phyloP scores from a whole-genome alignment of 2,113 vertebrate genomes.

The Pomatorhinus ruficollis region DNA sequence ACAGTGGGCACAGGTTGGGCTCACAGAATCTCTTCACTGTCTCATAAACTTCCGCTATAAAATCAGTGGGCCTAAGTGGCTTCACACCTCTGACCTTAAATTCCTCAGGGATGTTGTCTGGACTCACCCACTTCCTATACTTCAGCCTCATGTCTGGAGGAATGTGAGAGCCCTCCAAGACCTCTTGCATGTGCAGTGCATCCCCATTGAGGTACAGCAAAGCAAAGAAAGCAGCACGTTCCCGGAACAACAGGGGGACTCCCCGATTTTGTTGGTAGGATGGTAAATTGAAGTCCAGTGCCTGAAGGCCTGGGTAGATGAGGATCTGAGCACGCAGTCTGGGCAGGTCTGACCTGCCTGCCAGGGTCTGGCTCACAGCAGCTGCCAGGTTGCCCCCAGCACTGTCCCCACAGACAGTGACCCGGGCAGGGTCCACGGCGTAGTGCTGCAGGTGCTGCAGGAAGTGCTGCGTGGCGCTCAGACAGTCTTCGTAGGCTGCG shows the following conservation, averaged over 20 bases:
- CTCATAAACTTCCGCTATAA: no score
- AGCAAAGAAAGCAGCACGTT: slow-evolving; percentile 57
- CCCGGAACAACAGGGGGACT: slow-evolving; percentile 74
- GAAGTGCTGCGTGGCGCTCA: slow-evolving; percentile 75
- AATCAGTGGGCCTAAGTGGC: no score
- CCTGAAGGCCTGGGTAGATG: slow-evolving; percentile 81
- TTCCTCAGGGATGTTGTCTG: slow-evolving; percentile 74
- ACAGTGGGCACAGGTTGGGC: slow-evolving; percentile 69
- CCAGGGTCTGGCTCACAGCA: slow-evolving; percentile 76
- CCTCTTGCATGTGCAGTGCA: no score
- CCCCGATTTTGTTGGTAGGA: slow-evolving; percentile 82
- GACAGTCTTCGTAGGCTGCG: slow-evolving; percentile 70
- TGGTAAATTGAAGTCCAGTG: slow-evolving; percentile 82
- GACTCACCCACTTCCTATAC: slow-evolving; percentile 76
- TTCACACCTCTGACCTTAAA: slow-evolving; percentile 75
- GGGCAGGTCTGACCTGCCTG: slow-evolving; percentile 67
- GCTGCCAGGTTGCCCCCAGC: slow-evolving; percentile 79
- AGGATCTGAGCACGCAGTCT: slow-evolving; percentile 83
- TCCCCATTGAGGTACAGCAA: no score
- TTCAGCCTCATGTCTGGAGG: slow-evolving; percentile 70
- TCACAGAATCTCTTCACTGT: slow-evolving; percentile 51
- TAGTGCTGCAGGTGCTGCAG: slow-evolving; percentile 73
- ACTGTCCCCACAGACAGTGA: slow-evolving; percentile 83
- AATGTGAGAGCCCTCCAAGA: slow-evolving; percentile 75
- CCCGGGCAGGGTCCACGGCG: slow-evolving; percentile 72